Evolutionary conservation across 2,888 invertebrate species (phyloP), one percentile per base, ranked within the genome.

Genomic region (Antitype chi): DNA sequence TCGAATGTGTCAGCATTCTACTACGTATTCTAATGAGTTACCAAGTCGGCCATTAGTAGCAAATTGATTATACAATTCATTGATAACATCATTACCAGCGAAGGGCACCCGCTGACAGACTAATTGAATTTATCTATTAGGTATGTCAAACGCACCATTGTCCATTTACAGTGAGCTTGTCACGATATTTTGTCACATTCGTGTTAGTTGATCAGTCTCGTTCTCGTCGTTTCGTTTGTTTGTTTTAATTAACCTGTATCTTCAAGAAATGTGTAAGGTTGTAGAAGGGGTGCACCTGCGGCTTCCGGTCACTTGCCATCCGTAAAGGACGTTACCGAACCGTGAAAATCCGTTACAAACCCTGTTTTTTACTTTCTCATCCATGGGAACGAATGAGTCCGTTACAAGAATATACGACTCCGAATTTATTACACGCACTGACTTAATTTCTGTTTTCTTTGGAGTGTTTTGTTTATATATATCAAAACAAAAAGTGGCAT

Each of bases 331-430:
- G 91, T 86, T 91, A 85, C 81, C 91, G 91, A 90, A 94, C 93
- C 96, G 93, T 94, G 89, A 91, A 95, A 96, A 92, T 95, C 94
- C 96, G 96, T 96, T 96, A 96, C 90, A 79, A 92, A 84, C 60
- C 55, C 63, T 76, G 63, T 80, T 84, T 80, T 83, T 83, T 79
- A 81, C 74, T 81, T 73, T 84, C 71, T 79, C 73, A 76, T 60
- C 82, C 85, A 72, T 87, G 84, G 82, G 88, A 89, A 85, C 53
- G 57, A 76, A 82, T 71, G 70, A 70, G 64, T 76, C 78, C 83
- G 83, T 88, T 88, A 86, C 62, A 74, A 79, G 74, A 69, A 76
- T 71, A 76, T 32, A 53, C 55, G 60, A 70, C 47, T 74, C 60
- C 57, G 68, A 79, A 71, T 76, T 67, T 53, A 72, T 74, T 72